Base-by-base conservation (phyloP, 2,797 vertebrate genomes). In the Crocodylus rhombifer region DNA sequence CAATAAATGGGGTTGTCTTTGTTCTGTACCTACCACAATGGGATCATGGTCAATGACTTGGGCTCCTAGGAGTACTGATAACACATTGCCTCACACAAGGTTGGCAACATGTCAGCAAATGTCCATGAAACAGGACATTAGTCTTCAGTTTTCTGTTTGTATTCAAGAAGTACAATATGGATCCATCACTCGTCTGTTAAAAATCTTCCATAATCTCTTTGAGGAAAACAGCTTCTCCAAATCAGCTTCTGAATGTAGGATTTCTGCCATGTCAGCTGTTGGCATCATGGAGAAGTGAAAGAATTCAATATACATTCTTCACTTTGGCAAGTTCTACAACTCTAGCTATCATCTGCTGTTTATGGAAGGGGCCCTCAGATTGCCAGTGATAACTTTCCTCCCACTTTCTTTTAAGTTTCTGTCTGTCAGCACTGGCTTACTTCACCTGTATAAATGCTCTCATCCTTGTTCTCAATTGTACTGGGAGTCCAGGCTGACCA, bases 261-360 rank as follows among this genome's bases (percentile, higher is more conserved):
- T 91, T 20, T 26, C 10, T 93, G 14, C 57, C 55, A 17, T 77
- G 36, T 79, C 62, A 87, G 51, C 2, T 84, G 57, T 17, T 95
- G 77, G 74, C 77, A 89, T 84, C 26, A 17, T 65, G 74, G 56
- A 87, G 51, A 86, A 95, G 77, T 76, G 51, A 87, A 91, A 87
- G 86, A 88, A 90, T 84, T 94, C 26, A 21, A 2, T n/a, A 82
- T 83, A 51, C 74, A 60, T 94, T 93, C 82, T 75, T 94, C 42
- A 77, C 62, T 93, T 14, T 84, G 26, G 87, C 73, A 80, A 79
- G 91, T 14, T 56, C 57, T 64, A 78, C 25, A 80, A 71, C 10
- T 65, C 36, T 87, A 28, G 8, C 73, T 78, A 7, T 80, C 77
- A 86, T 64, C 67, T 87, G 26, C 64, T 2, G 4, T 2, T 55